Conservation (phyloP, 1,140 invertebrate species). For the Teleogryllus occipitalis region DNA sequence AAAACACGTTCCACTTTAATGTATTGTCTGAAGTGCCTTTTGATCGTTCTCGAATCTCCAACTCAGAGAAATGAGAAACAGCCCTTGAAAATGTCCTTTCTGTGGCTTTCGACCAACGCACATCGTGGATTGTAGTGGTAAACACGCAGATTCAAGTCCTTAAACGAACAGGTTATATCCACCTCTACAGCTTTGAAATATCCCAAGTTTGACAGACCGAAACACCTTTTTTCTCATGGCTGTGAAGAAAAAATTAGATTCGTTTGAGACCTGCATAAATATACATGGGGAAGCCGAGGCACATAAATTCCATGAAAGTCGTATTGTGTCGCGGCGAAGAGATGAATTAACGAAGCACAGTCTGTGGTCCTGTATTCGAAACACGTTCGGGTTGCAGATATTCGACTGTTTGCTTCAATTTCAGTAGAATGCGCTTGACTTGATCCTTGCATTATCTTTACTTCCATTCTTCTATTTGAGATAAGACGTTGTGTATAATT, state of each 20-base stretch:
- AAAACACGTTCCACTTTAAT: neutral
- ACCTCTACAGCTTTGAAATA: neutral
- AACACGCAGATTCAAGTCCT: neutral
- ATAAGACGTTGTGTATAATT: too few species aligned
- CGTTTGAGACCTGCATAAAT: neutral
- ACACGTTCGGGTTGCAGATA: neutral
- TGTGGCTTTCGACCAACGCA: neutral
- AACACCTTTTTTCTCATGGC: neutral
- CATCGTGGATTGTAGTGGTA: neutral
- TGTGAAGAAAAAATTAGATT: neutral
- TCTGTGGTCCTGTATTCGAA: neutral
- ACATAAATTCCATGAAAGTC: conserved; percentile 2
- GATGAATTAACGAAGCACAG: neutral
- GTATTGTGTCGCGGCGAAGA: neutral
- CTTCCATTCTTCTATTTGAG: too few species aligned
- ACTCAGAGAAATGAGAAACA: neutral
- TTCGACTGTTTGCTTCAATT: neutral
- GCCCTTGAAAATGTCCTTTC: neutral
- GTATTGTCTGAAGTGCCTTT: neutral
- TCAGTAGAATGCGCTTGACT: neutral
- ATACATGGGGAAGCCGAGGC: neutral
- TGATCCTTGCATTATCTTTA: neutral
- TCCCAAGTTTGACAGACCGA: conserved; percentile 1
- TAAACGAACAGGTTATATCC: neutral
- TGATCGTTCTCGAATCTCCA: neutral